Conservation (phyloP, 2,113 vertebrate species). For the Gobio gobio region DNA sequence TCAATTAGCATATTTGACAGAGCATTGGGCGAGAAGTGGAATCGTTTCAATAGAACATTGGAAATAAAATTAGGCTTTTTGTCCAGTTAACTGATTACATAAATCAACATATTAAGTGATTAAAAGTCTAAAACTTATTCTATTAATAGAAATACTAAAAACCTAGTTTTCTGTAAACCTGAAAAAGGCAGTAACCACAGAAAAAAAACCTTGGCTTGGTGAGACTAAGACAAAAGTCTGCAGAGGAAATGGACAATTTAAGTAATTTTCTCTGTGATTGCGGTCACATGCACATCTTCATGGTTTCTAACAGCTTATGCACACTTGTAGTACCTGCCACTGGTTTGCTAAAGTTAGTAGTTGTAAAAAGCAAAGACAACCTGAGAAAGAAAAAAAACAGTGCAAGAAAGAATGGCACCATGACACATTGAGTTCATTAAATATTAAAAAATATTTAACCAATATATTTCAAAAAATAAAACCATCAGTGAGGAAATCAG, state of each 20-base stretch:
- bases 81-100: neutral
- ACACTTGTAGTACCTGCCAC: neutral
- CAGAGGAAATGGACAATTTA: constrained; percentile 20
- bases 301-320: neutral
- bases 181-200: neutral
- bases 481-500: neutral
- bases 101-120: neutral
- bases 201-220: neutral
- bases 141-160: neutral
- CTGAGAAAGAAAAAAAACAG: neutral
- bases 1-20: neutral
- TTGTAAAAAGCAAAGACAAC: neutral
- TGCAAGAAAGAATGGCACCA: neutral
- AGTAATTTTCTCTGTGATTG: constrained; percentile 10
- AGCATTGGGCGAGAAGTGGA: neutral
- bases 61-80: neutral
- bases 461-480: neutral
- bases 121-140: neutral
- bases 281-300: neutral
- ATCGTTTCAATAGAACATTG: neutral
- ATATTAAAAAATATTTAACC: neutral
- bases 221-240: neutral
- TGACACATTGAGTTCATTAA: neutral
- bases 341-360: neutral
- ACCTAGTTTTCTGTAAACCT: neutral